Evolutionary conservation across 1,140 invertebrate genomes (phyloP), one percentile per base, ranked within the genome.

Genomic region (Dreissena polymorpha): DNA sequence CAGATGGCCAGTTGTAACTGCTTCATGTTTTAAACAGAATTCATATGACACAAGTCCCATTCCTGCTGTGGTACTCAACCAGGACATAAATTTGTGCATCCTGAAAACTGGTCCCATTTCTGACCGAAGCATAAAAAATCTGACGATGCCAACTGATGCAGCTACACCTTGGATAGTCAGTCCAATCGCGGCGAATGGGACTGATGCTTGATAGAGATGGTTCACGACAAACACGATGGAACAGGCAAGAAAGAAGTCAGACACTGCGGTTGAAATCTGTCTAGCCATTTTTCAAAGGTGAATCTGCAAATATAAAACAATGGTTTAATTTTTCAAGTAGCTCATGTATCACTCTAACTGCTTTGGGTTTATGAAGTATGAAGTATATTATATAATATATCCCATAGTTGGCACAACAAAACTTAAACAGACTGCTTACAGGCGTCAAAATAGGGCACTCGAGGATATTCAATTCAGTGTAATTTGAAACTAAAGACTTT

Each of bases 231-330:
- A 80, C 10, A 85, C 70, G 14, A 85, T 82, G 0, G 87, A 84
- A 16, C 85, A 60, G 0, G 84, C 87, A 14, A 90, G 67, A 1
- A 86, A 75, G 51, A 85, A 63, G 75, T 90, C 89, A 0, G 89
- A 90, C 1, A 88, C 5, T 1, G 88, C 85, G 21, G 88, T 90
- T 51, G 71, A 85, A 18, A 89, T 21, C 64, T 88, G 84, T 70
- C 83, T 69, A 14, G 81, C 73, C 86, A 88, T 88, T n/a, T n/a
- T n/a, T n/a, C n/a, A n/a, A n/a, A n/a, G n/a, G n/a, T n/a, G n/a
- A n/a, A n/a, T n/a, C n/a, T n/a, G n/a, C n/a, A n/a, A n/a, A n/a
- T n/a, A n/a, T n/a, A n/a, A n/a, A n/a, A n/a, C n/a, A n/a, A n/a
- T n/a, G n/a, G n/a, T n/a, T n/a, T n/a, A n/a, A n/a, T n/a, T n/a